Evolutionary conservation across 2,888 invertebrate species (phyloP), one percentile per base, ranked within the genome.

Genomic region (Platypus cylindrus): DNA sequence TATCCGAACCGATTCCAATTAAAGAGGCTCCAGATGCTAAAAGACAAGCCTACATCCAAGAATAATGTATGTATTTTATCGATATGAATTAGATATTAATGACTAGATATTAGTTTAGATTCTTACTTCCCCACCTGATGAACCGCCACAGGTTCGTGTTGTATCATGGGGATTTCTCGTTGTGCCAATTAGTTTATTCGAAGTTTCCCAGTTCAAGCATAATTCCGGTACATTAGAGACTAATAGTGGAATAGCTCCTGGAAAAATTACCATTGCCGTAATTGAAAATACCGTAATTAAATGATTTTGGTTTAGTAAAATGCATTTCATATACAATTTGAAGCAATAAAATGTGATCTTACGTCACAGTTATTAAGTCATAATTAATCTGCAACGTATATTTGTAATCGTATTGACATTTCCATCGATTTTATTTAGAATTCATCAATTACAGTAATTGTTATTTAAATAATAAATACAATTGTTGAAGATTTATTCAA

Each of bases 201-300:
- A 72, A 5, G 82, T 80, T 62, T 93, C 91, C 73, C 82, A 85
- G 57, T 85, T 86, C 55, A 89, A 67, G 50, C 91, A 91, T 41
- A 85, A 70, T 55, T 93, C 91, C 0, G 90, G 87, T 1, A 84
- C 81, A 54, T 86, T 87, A 12, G 87, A 84, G 1, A 86, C 76
- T 11, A 83, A 70, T 22, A 93, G 60, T 0, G 84, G 79, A 35
- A 93, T 49, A 3, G 51, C 51, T 0, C 91, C 42, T 41, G 20
- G 14, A 33, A 32, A 22, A 11, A 5, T 25, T 25, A 25, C 5
- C 5, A 11, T 9, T 9, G 5, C 7, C 8, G 25, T 11, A 11
- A 7, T 25, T 25, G 7, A 25, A 5, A 25, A 25, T 5, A n/a
- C 7, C 9, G 20, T 20, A 20, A 20, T 20, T 7, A 20, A 20